These are phyloP conservation scores for Melipona bicolor DNA, from an alignment of 2,888 invertebrate species.

Conservation along the genomic window DNA sequence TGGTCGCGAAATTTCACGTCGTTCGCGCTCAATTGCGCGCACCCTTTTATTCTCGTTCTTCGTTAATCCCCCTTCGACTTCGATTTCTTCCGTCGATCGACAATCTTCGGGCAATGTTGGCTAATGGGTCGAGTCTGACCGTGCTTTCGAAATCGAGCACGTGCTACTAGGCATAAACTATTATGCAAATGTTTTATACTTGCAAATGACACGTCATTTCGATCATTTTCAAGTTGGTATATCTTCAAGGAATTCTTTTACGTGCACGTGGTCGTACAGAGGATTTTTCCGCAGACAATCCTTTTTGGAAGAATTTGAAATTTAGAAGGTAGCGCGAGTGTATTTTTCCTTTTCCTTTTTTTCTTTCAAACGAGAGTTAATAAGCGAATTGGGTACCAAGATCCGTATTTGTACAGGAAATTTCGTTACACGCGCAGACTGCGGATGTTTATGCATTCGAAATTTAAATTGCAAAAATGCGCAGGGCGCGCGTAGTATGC, in stretches of 20 bases:
- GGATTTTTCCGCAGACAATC: too few species aligned
- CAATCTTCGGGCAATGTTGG: background rate
- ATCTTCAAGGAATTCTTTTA: background rate
- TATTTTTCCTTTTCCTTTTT: too few species aligned
- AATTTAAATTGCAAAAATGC: background rate
- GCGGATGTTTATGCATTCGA: background rate
- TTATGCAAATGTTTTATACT: background rate
- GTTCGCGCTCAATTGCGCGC: constrained; percentile 29
- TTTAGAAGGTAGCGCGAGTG: too few species aligned
- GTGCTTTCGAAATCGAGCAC: background rate
- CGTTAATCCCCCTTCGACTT: constrained; percentile 33
- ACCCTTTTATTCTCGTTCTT: constrained; percentile 14
- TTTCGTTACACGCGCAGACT: background rate
- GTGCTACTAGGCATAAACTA: background rate
- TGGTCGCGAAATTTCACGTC: constrained; percentile 47
- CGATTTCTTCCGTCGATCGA: constrained; percentile 13
- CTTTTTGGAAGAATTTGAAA: too few species aligned
- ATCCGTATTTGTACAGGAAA: background rate
- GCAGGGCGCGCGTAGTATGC: too few species aligned
- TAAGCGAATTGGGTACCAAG: background rate
- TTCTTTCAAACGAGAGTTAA: background rate
- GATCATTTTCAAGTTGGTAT: background rate
- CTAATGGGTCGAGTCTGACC: background rate
- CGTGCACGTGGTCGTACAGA: too few species aligned
- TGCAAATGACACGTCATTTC: background rate